A percentile compares a stretch with the other conserved stretches of the same genome.
phyloP scores from a whole-genome alignment of 2,797 vertebrate genomes.

The Onychomys arenicola region DNA sequence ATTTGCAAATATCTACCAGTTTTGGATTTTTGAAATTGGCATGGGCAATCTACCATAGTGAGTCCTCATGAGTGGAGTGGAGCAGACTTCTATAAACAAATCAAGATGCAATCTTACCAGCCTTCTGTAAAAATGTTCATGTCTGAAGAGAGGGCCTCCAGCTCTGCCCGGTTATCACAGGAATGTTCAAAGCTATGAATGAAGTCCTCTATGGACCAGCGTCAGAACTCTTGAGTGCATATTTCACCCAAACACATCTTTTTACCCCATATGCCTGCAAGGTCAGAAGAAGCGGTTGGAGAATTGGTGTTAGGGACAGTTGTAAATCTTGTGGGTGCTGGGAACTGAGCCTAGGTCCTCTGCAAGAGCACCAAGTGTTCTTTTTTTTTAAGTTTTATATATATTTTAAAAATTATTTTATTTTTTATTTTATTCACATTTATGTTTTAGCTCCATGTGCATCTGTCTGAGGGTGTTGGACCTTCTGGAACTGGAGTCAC shows the following conservation, averaged over 20 bases:
- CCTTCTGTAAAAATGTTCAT: not conserved
- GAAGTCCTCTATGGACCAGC: not conserved
- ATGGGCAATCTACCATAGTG: not conserved
- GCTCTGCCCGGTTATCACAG: not conserved
- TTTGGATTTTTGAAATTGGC: constrained; percentile 65
- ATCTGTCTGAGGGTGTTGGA: too few relatives aligned
- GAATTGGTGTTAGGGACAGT: not conserved
- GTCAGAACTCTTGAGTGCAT: not conserved
- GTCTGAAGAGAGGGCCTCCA: not conserved
- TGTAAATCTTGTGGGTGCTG: not conserved
- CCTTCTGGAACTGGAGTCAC: too few relatives aligned
- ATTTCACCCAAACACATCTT: not conserved
- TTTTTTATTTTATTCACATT: too few relatives aligned
- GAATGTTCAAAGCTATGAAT: not conserved
- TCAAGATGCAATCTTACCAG: not conserved
- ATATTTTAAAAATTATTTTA: too few relatives aligned
- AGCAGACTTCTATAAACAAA: constrained; percentile 61
- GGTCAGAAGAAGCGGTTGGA: not conserved
- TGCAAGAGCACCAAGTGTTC: not conserved
- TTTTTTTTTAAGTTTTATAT: too few relatives aligned
- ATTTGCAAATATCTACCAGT: constrained; percentile 25
- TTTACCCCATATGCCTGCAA: not conserved
- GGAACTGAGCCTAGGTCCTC: not conserved
- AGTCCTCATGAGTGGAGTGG: constrained; percentile 28
- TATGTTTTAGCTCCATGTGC: too few relatives aligned